Percentiles rank a stretch among this genome's conserved stretches.
Conservation (phyloP, 2,113 vertebrate species). For the Neolamprologus brichardi region DNA sequence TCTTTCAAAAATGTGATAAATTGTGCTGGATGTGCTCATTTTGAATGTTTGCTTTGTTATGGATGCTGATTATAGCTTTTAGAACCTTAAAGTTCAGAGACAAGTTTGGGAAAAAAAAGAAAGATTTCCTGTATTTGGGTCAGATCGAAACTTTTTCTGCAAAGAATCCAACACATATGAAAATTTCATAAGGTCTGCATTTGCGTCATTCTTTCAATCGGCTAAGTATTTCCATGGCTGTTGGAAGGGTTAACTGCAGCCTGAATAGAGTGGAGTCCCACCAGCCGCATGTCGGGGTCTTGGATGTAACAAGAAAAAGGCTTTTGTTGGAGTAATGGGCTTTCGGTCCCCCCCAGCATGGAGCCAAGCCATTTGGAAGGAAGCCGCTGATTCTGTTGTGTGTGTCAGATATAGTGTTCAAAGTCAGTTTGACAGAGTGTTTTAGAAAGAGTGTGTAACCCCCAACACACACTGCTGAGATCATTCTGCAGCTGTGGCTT, state of each 20-base stretch:
- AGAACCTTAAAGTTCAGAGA: not conserved
- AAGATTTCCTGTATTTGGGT: not conserved
- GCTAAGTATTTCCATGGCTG: constrained; percentile 39
- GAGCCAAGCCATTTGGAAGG: constrained; percentile 39
- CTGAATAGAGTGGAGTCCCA: constrained; percentile 3
- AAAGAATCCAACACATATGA: constrained; percentile 1
- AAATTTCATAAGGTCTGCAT: constrained; percentile 25
- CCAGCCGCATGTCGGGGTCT: constrained; percentile 7
- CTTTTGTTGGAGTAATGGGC: constrained; percentile 43
- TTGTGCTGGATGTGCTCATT: not conserved
- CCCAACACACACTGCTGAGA: constrained; percentile 40
- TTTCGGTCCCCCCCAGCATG: constrained; percentile 6
- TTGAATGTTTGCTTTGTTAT: not conserved
- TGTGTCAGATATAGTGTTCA: constrained; percentile 44
- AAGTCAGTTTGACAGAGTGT: constrained; percentile 36
- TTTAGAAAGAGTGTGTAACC: constrained; percentile 21
- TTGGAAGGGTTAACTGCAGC: constrained; percentile 38
- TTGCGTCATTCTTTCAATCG: constrained; percentile 48
- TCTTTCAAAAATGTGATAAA: constrained; percentile 48
- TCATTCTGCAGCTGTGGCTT: constrained; percentile 59
- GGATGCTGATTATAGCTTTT: not conserved
- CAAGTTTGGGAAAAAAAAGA: not conserved
- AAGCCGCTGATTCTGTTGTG: constrained; percentile 18
- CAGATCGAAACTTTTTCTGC: not conserved
- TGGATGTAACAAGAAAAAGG: constrained; percentile 50